Evolutionary conservation across 2,797 vertebrate genomes (phyloP).

Genomic region (Tokudaia muenninki): DNA sequence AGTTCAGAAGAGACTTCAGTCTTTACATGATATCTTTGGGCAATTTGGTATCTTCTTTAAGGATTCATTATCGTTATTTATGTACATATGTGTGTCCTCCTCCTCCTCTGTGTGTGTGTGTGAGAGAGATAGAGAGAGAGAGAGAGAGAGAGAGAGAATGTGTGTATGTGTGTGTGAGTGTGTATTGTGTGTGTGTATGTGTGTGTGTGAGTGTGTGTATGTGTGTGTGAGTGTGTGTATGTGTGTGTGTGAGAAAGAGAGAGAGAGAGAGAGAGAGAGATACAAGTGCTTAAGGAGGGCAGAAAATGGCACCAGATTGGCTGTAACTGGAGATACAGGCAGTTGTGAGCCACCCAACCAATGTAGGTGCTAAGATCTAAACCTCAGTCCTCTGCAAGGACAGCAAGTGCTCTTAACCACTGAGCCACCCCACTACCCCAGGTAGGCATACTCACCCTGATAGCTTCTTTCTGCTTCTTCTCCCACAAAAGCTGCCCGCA

Average conservation of each 20-base stretch:
- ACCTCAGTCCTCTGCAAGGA: not conserved
- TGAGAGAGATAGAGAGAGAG: not conserved
- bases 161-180: no score
- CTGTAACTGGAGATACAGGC: not conserved
- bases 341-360: not conserved
- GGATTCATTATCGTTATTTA: not conserved
- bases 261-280: not conserved
- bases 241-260: not conserved
- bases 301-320: not conserved
- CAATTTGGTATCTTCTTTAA: not conserved
- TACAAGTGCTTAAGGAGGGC: not conserved
- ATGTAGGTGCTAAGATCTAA: not conserved
- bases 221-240: not conserved
- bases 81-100: not conserved
- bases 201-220: not conserved
- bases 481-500: not conserved
- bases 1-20: conserved; percentile 28
- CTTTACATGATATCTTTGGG: not conserved
- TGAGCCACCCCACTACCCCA: no score
- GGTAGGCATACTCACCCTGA: not conserved
- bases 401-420: not conserved
- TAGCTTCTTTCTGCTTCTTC: not conserved
- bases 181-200: no score
- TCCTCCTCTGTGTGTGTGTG: not conserved
- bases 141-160: not conserved